Conservation (phyloP, 2,888 invertebrate species). For the Athalia rosae region DNA sequence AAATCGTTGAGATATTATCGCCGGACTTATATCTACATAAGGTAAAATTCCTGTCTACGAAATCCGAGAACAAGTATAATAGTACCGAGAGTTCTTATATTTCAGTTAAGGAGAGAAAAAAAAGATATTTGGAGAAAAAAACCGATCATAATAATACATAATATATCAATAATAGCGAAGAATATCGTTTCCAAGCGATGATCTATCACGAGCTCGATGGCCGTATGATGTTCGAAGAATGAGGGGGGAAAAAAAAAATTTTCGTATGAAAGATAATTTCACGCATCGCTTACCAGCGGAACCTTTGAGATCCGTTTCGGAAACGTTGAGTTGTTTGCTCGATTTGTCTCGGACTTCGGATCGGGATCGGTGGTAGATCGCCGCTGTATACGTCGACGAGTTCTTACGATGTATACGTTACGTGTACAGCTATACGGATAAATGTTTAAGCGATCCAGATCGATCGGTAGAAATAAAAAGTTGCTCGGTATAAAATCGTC, state of each 20-base stretch:
- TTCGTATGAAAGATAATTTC: conserved; percentile 25
- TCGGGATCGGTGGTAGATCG: background rate
- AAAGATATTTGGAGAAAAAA: background rate
- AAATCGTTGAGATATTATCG: conserved; percentile 21
- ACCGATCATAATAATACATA: background rate
- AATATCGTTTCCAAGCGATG: background rate
- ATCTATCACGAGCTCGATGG: background rate
- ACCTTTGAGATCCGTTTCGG: conserved; percentile 30
- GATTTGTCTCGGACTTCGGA: background rate
- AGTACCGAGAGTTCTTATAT: background rate
- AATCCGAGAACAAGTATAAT: conserved; percentile 16
- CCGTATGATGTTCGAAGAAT: no score
- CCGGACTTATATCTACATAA: conserved; percentile 1
- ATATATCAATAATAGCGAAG: background rate
- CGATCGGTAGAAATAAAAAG: no score
- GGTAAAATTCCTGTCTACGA: conserved; percentile 6
- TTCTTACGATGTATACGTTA: no score
- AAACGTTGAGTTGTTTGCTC: conserved; percentile 11
- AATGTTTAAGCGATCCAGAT: background rate
- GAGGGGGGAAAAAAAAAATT: background rate
- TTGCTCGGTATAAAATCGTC: background rate
- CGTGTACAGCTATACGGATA: background rate
- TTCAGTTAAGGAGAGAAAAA: background rate
- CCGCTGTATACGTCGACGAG: no score
- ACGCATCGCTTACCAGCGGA: conserved; percentile 26